Conservation (phyloP, 2,888 invertebrate genomes). For the Phaonia tiefii region DNA sequence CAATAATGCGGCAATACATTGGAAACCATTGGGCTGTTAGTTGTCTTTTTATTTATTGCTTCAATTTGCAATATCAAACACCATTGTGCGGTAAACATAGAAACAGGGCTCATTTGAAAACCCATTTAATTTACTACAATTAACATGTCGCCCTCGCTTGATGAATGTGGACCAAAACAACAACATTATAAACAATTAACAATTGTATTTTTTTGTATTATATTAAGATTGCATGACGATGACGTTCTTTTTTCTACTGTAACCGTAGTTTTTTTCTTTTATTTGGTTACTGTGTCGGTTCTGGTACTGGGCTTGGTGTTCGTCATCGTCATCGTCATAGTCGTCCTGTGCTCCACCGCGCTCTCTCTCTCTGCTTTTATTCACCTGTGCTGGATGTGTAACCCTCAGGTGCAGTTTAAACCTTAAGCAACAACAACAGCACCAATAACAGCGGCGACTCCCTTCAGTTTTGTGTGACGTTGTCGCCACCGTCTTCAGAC, state of each 20-base stretch:
- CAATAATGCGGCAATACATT: too few relatives aligned
- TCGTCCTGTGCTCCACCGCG: background rate
- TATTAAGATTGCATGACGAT: slow-evolving; percentile 10
- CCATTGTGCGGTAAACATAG: too few relatives aligned
- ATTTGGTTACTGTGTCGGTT: background rate
- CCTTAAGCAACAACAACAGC: slow-evolving; percentile 7
- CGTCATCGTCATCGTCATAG: background rate
- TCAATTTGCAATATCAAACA: too few relatives aligned
- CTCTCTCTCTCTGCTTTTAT: background rate
- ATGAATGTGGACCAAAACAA: background rate
- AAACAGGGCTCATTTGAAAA: too few relatives aligned
- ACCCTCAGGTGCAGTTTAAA: slow-evolving; percentile 12
- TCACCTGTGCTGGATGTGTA: background rate
- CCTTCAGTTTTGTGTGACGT: slow-evolving; percentile 1
- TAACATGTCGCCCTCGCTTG: too few relatives aligned
- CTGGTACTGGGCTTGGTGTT: background rate
- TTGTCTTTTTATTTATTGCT: too few relatives aligned
- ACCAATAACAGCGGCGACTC: background rate
- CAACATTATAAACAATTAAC: slow-evolving; percentile 35
- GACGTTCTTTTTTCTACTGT: slow-evolving; percentile 14
- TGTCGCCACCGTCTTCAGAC: background rate
- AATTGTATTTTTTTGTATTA: slow-evolving; percentile 25
- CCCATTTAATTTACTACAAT: too few relatives aligned
- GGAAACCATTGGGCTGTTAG: too few relatives aligned
- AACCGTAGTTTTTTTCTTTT: background rate